Conservation (phyloP, 2,888 invertebrate species). For the Cephonodes hylas region DNA sequence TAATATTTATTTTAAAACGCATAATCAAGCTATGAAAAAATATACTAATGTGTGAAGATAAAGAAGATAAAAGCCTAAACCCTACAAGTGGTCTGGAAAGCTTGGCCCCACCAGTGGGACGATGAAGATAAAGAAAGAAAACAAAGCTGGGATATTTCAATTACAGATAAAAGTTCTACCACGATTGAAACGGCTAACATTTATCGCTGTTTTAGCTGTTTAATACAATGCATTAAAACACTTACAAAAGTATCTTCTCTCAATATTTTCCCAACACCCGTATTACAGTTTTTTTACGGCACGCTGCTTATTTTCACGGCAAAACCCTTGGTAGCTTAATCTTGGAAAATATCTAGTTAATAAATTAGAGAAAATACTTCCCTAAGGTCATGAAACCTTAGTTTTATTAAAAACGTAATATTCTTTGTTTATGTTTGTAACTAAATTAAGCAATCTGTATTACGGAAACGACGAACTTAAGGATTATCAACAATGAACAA, state of each 20-base stretch:
- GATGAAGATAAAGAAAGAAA: too few species aligned
- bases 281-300: background rate
- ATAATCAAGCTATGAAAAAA: too few species aligned
- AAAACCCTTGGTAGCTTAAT: background rate
- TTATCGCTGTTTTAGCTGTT: background rate
- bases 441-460: constrained; percentile 1
- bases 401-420: constrained; percentile 10
- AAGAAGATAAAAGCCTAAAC: too few species aligned
- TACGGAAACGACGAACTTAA: background rate
- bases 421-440: background rate
- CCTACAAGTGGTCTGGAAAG: too few species aligned
- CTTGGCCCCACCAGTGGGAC: too few species aligned
- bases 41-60: too few species aligned
- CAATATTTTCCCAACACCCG: background rate
- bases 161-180: too few species aligned
- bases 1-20: too few species aligned
- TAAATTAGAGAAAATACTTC: background rate
- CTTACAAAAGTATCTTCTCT: background rate
- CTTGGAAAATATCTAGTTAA: background rate
- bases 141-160: too few species aligned
- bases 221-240: background rate
- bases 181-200: background rate
- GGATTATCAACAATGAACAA: background rate
- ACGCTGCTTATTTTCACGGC: background rate
- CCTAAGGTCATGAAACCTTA: background rate